phyloP scores from a whole-genome alignment of 2,113 vertebrate species.

The Empidonax traillii region DNA sequence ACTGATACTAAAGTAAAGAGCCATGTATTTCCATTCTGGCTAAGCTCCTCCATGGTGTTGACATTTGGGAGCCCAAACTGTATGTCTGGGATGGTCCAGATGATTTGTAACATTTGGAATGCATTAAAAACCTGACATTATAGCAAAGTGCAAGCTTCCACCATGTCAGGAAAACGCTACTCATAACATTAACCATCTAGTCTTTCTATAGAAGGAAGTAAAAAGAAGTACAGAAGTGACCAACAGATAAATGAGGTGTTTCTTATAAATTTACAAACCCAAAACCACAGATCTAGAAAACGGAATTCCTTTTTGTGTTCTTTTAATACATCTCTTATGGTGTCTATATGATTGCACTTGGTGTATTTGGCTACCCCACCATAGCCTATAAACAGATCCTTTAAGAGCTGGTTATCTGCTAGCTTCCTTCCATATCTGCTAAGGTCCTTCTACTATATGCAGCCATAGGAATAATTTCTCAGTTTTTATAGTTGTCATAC shows the following conservation, averaged over 20 bases:
- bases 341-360: not conserved
- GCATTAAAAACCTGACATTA: not conserved
- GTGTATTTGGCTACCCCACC: not conserved
- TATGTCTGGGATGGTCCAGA: not conserved
- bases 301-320: not conserved
- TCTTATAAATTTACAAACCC: not conserved
- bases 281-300: not conserved
- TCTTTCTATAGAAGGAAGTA: not conserved
- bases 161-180: not conserved
- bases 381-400: not conserved
- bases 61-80: not conserved
- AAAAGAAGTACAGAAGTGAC: not conserved
- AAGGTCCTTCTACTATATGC: not conserved
- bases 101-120: not conserved
- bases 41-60: not conserved
- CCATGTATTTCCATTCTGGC: not conserved
- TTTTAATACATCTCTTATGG: not conserved
- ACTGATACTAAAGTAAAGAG: not conserved
- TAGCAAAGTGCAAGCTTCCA: not conserved
- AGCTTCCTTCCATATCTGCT: not conserved
- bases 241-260: not conserved
- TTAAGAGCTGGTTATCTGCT: not conserved
- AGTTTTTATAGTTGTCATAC: slow-evolving; percentile 68
- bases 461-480: not conserved
- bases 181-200: not conserved